Conservation (phyloP, 2,888 invertebrate species). For the Phorcus lineatus region DNA sequence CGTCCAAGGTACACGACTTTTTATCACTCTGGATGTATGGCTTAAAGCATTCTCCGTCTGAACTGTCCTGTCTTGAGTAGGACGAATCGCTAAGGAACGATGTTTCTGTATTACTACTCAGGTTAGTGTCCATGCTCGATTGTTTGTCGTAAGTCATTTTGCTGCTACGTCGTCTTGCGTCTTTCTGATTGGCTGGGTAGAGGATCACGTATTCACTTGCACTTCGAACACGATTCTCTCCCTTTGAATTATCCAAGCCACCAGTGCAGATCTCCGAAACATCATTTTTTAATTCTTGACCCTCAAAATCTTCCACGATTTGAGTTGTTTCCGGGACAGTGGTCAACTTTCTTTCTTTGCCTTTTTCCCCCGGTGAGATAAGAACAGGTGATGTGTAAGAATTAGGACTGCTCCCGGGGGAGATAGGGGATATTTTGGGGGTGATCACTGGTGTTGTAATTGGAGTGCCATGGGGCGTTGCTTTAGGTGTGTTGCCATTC, state of each 20-base stretch:
- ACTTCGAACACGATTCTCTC: slow-evolving; percentile 37
- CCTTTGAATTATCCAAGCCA: neutral
- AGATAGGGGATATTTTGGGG: slow-evolving; percentile 28
- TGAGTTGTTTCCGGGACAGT: slow-evolving; percentile 50
- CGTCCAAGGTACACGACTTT: neutral
- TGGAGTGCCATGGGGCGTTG: slow-evolving; percentile 45
- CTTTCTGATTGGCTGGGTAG: slow-evolving; percentile 37
- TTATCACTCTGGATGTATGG: neutral
- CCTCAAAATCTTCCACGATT: slow-evolving; percentile 33
- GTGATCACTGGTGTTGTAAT: slow-evolving; percentile 40
- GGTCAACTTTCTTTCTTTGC: slow-evolving; percentile 47
- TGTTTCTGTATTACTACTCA: slow-evolving; percentile 41
- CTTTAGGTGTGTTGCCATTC: slow-evolving; percentile 43
- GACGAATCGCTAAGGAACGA: slow-evolving; percentile 44
- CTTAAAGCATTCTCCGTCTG: neutral
- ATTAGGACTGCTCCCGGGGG: slow-evolving; percentile 1
- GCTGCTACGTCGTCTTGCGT: slow-evolving; percentile 16
- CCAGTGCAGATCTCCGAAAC: neutral
- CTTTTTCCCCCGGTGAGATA: slow-evolving; percentile 26
- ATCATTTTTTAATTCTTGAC: neutral
- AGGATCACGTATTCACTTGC: slow-evolving; percentile 55
- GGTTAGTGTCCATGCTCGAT: slow-evolving; percentile 30
- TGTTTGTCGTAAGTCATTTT: slow-evolving; percentile 22
- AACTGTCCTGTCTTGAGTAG: slow-evolving; percentile 31
- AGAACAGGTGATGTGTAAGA: slow-evolving; percentile 19